Conservation (phyloP, 2,797 vertebrate species). For the Adelosebastes latens region DNA sequence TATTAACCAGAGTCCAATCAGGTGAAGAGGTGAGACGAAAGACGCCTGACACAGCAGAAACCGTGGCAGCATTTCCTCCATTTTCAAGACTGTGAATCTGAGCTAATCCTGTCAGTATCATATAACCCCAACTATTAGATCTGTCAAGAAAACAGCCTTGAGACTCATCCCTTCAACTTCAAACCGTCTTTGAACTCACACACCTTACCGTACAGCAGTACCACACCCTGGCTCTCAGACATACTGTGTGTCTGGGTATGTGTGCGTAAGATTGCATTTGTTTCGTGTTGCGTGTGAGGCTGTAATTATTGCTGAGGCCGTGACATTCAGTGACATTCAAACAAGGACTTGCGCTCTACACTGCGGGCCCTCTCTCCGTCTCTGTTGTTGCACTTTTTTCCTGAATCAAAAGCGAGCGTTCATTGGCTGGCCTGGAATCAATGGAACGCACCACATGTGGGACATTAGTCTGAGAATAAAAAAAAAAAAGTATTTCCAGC, state of each 20-base stretch:
- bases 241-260: conserved; percentile 49
- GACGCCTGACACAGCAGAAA: conserved; percentile 1
- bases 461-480: conserved; percentile 65
- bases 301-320: conserved; percentile 69
- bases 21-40: neutral
- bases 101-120: neutral
- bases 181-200: conserved; percentile 58
- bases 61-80: neutral
- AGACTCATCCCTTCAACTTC: neutral
- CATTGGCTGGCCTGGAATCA: conserved; percentile 61
- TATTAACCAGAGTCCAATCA: neutral
- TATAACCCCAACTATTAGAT: neutral
- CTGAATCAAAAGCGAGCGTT: conserved; percentile 40
- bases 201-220: conserved; percentile 41
- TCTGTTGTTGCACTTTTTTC: conserved; percentile 18
- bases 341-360: conserved; percentile 38
- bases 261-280: conserved; percentile 53
- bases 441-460: conserved; percentile 67
- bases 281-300: conserved; percentile 71
- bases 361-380: conserved; percentile 32
- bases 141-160: neutral
- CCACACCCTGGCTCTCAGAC: conserved; percentile 66
- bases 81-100: neutral
- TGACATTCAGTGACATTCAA: conserved; percentile 79
- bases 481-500: conserved; percentile 62